These are phyloP conservation scores for Heterocephalus glaber DNA, from an alignment of 2,113 vertebrate species.

Conservation along the genomic window DNA sequence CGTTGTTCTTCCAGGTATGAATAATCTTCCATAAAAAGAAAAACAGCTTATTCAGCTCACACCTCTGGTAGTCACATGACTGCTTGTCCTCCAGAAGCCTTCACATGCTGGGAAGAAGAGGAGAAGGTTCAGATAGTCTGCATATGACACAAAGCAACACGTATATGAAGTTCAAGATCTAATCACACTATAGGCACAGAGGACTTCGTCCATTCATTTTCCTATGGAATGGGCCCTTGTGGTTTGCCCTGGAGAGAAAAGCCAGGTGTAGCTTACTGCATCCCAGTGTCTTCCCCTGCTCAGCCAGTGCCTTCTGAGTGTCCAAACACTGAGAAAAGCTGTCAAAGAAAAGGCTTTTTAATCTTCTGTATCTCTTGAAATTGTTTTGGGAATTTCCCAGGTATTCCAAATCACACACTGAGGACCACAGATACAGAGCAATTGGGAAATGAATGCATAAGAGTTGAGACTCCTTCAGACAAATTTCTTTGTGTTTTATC, in stretches of 20 bases:
- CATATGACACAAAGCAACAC: not conserved
- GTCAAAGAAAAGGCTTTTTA: not conserved
- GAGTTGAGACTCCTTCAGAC: not conserved
- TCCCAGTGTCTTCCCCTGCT: accelerated
- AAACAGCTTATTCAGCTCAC: too few species aligned
- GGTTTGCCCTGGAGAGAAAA: not conserved
- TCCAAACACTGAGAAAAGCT: accelerated
- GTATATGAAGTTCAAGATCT: not conserved
- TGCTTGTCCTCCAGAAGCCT: not conserved
- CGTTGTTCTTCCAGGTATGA: not conserved
- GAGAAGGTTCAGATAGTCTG: not conserved
- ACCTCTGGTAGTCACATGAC: too few species aligned
- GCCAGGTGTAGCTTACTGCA: not conserved
- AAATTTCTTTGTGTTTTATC: not conserved
- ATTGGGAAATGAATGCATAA: not conserved
- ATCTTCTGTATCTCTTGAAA: not conserved
- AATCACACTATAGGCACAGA: accelerated
- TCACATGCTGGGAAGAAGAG: accelerated
- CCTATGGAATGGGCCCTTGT: not conserved
- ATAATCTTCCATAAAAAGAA: too few species aligned
- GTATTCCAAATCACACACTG: not conserved
- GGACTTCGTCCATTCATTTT: not conserved
- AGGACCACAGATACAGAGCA: not conserved
- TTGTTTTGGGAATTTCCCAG: not conserved
- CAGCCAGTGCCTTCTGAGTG: accelerated